These are phyloP conservation scores for Salmo trutta DNA, from an alignment of 2,797 vertebrate genomes.

Conservation along the genomic window DNA sequence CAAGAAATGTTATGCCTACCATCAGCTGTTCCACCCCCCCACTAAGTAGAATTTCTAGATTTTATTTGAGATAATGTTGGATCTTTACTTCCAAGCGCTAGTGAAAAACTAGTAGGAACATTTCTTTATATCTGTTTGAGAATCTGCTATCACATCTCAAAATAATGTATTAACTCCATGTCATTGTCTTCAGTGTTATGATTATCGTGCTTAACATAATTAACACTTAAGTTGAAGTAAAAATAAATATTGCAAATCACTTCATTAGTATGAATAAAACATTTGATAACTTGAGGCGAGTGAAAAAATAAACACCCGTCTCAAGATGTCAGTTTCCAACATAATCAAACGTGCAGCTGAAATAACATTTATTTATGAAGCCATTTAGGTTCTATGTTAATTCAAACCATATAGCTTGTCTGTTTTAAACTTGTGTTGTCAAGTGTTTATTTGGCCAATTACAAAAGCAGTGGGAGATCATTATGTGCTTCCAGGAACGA, in stretches of 20 bases:
- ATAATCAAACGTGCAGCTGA: constrained; percentile 78
- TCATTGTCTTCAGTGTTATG: background rate
- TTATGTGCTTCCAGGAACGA: constrained; percentile 88
- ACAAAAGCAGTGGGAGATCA: constrained; percentile 99
- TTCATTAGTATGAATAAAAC: constrained; percentile 67
- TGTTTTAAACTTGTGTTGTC: constrained; percentile 86
- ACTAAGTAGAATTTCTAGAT: background rate
- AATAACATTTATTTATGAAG: constrained; percentile 82
- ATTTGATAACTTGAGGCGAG: constrained; percentile 56
- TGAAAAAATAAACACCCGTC: constrained; percentile 67
- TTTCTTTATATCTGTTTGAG: background rate
- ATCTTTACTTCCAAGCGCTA: constrained; percentile 43
- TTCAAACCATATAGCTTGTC: constrained; percentile 84
- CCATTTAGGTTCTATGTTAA: constrained; percentile 82
- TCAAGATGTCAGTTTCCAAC: constrained; percentile 69
- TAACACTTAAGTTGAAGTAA: constrained; percentile 55
- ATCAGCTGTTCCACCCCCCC: background rate
- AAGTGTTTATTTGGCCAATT: constrained; percentile 98
- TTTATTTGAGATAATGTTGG: constrained; percentile 54
- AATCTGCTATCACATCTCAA: constrained; percentile 3
- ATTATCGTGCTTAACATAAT: constrained; percentile 52
- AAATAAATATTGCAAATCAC: constrained; percentile 68
- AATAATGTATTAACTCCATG: constrained; percentile 20
- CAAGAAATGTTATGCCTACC: background rate
- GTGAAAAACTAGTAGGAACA: constrained; percentile 43